Evolutionary conservation across 2,113 vertebrate genomes (phyloP).

Genomic region (Phrynocephalus versicolor): DNA sequence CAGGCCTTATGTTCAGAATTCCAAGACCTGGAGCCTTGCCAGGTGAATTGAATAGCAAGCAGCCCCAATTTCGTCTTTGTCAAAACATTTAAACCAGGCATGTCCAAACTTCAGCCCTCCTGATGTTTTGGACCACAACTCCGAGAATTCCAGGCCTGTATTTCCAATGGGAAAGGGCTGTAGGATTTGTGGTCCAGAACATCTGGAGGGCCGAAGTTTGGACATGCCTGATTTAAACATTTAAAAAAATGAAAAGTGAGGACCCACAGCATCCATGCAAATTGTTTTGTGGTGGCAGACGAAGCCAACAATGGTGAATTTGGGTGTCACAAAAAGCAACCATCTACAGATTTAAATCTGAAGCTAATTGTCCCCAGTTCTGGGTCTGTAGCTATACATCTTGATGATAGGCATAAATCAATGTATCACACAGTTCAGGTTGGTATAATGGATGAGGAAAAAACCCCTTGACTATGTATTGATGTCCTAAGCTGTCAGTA

Average conservation of each 20-base stretch:
- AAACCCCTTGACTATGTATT: conserved; percentile 5
- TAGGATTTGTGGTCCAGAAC: too few relatives aligned
- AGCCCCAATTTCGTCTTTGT: not conserved
- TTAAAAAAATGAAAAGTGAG: conserved; percentile 41
- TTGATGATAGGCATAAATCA: conserved; percentile 32
- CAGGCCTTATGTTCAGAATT: not conserved
- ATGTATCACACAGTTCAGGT: conserved; percentile 5
- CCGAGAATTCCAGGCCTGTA: too few relatives aligned
- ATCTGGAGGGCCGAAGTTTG: too few relatives aligned
- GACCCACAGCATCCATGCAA: conserved; percentile 19
- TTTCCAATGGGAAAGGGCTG: too few relatives aligned
- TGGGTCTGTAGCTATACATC: conserved; percentile 38
- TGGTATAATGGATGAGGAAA: conserved; percentile 33
- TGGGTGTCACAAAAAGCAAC: conserved; percentile 23
- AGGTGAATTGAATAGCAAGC: not conserved
- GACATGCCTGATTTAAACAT: too few relatives aligned
- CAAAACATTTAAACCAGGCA: conserved; percentile 17
- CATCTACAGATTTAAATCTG: conserved; percentile 40
- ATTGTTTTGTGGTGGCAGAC: conserved; percentile 32
- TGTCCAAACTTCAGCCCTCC: too few relatives aligned
- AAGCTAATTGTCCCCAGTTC: conserved; percentile 45
- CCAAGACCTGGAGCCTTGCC: not conserved
- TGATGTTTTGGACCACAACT: too few relatives aligned
- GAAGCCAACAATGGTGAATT: conserved; percentile 31
- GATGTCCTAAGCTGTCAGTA: conserved; percentile 39